Evolutionary conservation across 2,113 vertebrate species (phyloP), one percentile per base, ranked within the genome.

Genomic region (Archilochus colubris): DNA sequence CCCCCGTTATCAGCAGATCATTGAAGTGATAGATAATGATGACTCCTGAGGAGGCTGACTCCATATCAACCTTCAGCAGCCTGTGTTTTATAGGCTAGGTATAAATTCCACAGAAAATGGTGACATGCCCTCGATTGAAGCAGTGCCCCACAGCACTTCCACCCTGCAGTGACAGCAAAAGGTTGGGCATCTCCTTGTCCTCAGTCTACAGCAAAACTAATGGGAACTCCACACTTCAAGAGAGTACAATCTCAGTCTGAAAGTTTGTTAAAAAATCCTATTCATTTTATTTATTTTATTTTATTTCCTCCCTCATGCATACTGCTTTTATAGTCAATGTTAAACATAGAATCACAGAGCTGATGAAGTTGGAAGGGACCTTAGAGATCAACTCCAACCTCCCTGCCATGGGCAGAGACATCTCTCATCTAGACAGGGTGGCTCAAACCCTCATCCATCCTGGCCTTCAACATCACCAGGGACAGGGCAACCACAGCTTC

Each of bases 1-100:
- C 68, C 91, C 88, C 84, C 75, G 73, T 95, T 96, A 94, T 95
- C 83, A 95, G 85, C 57, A 82, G 38, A 96, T 78, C 88, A 83
- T 53, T 96, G 91, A 95, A 93, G 82, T 94, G 95, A 93, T 91
- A 97, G 92, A 92, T 95, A 76, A 70, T 80, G 90, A 93, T 93
- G 91, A 69, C 44, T 96, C 43, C 72, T 94, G 82, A 62, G 78
- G 70, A 94, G 44, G 66, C 66, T 94, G 83, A 68, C 33, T 64
- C 63, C 53, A 36, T 86, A 94, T 83, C 82, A 97, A 11, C 44
- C 83, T 85, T 76, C 70, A 91, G 25, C 12, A 7, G 24, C 93
- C 33, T 44, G 44, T 94, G 91, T 79, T 95, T 87, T 79, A 86
- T 16, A 64, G 33, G 53, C 44, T 66, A 90, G 53, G 69, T 72